Conservation (phyloP, 2,113 vertebrate species). For the Leucopsar rothschildi region DNA sequence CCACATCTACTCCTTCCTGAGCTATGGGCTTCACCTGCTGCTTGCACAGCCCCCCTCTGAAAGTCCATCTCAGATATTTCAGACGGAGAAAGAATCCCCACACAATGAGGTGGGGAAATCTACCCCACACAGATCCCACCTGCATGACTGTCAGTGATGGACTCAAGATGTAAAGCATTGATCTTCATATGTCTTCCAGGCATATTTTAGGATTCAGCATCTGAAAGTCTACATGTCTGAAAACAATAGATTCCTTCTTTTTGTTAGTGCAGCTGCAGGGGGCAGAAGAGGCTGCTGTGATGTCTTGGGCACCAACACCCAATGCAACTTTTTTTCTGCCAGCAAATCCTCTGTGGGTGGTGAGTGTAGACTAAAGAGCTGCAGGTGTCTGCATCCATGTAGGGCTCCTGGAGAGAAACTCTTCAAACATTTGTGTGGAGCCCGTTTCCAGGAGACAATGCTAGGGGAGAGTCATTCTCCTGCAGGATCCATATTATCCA, state of each 20-base stretch:
- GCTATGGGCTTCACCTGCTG: neutral
- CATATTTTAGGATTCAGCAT: neutral
- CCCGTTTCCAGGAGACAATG: neutral
- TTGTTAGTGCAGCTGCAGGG: neutral
- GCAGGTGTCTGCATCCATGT: neutral
- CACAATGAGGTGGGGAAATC: neutral
- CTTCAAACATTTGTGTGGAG: neutral
- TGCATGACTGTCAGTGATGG: neutral
- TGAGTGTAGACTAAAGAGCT: neutral
- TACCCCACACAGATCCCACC: neutral
- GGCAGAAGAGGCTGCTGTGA: neutral
- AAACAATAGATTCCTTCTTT: neutral
- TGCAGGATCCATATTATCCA: neutral
- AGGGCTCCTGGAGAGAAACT: neutral
- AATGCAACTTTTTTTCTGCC: neutral
- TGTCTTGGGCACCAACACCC: neutral
- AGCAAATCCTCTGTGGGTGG: neutral
- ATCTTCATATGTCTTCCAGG: neutral
- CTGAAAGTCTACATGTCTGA: neutral
- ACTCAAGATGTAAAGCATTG: neutral
- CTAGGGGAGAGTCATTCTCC: neutral
- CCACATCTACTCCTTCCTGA: neutral
- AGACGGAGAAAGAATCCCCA: neutral
- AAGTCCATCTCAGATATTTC: neutral
- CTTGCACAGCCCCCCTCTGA: neutral